These are phyloP conservation scores for Epirrhoe tristata DNA, from an alignment of 2,888 invertebrate genomes.

Conservation along the genomic window DNA sequence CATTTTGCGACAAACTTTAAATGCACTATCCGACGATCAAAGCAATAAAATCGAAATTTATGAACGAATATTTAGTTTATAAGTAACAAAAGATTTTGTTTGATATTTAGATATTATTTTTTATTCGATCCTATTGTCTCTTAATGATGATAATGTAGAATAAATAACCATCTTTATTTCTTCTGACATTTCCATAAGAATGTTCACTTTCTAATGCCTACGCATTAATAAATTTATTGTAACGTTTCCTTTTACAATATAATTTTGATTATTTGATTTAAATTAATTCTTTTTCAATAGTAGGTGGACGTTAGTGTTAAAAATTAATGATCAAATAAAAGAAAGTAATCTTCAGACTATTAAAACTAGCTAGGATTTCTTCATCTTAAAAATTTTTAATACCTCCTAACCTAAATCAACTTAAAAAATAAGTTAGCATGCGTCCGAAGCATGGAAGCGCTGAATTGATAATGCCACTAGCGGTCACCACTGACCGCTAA, in stretches of 20 bases:
- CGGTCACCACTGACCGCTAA: too few species aligned
- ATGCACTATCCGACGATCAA: constrained; percentile 24
- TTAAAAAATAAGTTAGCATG: too few species aligned
- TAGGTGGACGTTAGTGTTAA: not conserved
- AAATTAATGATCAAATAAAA: not conserved
- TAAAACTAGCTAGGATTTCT: too few species aligned
- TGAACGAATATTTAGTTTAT: constrained; percentile 9
- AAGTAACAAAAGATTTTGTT: constrained; percentile 30
- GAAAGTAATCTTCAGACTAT: not conserved
- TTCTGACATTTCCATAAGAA: constrained; percentile 44
- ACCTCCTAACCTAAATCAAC: too few species aligned
- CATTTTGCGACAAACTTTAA: constrained; percentile 31
- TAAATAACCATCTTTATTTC: constrained; percentile 41
- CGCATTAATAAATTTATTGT: constrained; percentile 40
- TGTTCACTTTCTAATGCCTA: constrained; percentile 44
- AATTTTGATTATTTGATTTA: constrained; percentile 23
- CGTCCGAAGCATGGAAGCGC: too few species aligned
- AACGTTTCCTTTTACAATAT: constrained; percentile 30
- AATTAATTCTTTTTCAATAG: constrained; percentile 1
- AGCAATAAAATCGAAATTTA: constrained; percentile 25
- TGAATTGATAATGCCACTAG: too few species aligned
- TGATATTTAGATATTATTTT: constrained; percentile 9
- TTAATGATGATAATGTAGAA: constrained; percentile 36
- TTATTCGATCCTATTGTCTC: constrained; percentile 18
- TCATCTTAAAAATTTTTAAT: too few species aligned